Evolutionary conservation across 2,888 invertebrate species (phyloP).

Genomic region (Pachydiplax longipennis): DNA sequence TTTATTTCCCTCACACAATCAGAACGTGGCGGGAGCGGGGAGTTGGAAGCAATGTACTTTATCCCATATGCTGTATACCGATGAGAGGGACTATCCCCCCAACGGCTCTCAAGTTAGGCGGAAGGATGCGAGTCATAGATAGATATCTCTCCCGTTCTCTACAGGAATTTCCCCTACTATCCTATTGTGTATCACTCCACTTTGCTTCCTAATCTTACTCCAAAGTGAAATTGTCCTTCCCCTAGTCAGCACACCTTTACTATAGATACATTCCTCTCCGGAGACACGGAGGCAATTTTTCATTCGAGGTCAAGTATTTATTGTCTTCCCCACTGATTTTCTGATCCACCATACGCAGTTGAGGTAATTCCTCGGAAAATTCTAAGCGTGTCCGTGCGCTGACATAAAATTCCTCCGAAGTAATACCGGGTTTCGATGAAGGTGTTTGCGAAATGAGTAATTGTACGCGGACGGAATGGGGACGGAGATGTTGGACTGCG

Average conservation of each 20-base stretch:
- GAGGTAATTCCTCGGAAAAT: no score
- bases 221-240: background rate
- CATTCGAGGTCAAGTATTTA: no score
- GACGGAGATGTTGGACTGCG: no score
- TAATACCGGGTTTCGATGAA: no score
- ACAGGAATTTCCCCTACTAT: background rate
- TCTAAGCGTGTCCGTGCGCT: no score
- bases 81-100: background rate
- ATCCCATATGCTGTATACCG: background rate
- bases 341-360: no score
- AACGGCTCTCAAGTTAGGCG: background rate
- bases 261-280: background rate
- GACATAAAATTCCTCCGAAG: no score
- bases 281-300: background rate
- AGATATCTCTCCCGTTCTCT: background rate
- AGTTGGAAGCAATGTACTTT: background rate
- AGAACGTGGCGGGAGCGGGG: background rate
- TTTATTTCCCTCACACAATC: background rate
- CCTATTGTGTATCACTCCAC: background rate
- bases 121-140: background rate
- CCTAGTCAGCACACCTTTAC: background rate
- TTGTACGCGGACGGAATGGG: no score
- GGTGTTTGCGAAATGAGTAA: no score
- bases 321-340: no score
- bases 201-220: background rate